Percentiles rank a stretch among this genome's conserved stretches.
phyloP scores from a whole-genome alignment of 2,113 vertebrate species.

The Paramormyrops kingsleyae region DNA sequence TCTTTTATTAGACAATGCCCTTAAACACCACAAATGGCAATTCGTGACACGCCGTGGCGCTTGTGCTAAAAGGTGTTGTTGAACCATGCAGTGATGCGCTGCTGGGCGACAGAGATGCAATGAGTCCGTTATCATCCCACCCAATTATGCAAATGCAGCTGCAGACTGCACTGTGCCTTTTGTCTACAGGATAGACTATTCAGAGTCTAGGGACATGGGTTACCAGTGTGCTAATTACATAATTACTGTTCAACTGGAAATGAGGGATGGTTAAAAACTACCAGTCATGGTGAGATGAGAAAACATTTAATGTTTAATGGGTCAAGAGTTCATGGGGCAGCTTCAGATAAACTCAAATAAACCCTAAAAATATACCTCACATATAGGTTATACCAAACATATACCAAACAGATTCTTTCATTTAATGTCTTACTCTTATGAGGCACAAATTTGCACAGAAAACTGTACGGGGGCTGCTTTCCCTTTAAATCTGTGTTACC shows the following conservation, averaged over 20 bases:
- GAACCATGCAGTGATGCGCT: neutral
- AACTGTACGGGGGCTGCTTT: neutral
- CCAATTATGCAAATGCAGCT: neutral
- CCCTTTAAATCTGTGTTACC: conserved; percentile 44
- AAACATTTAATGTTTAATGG: neutral
- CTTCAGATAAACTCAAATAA: neutral
- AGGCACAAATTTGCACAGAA: neutral
- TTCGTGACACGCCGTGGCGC: neutral
- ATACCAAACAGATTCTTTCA: neutral
- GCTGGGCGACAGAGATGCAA: neutral
- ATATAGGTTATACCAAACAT: neutral
- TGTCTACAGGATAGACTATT: neutral
- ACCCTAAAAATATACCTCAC: neutral
- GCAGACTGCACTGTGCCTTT: neutral
- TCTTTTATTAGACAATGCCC: neutral
- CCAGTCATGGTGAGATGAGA: neutral
- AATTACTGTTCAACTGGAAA: neutral
- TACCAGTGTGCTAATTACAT: neutral
- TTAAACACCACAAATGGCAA: neutral
- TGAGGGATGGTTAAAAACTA: neutral
- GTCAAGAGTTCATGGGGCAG: conserved; percentile 3
- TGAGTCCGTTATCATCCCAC: neutral
- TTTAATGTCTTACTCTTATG: neutral
- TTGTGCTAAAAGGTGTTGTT: neutral
- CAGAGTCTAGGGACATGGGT: neutral